phyloP scores from a whole-genome alignment of 2,113 vertebrate genomes.

The Hippocampus mohnikei region DNA sequence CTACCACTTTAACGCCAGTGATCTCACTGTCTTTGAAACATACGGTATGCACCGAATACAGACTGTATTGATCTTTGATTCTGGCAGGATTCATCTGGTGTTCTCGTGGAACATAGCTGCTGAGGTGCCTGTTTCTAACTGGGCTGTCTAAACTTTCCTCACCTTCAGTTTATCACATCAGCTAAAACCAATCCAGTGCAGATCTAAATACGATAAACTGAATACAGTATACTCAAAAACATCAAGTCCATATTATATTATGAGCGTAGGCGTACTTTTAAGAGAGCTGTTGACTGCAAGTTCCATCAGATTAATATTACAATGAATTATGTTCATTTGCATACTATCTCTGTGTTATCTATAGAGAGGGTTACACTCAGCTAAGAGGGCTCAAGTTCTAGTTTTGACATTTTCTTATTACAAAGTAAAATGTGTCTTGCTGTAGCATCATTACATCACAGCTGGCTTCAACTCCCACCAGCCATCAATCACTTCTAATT shows the following conservation, averaged over 20 bases:
- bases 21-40: not conserved
- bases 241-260: too few species aligned
- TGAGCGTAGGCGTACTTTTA: too few species aligned
- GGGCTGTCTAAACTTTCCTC: too few species aligned
- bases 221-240: too few species aligned
- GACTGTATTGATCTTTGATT: slow-evolving; percentile 16
- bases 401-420: slow-evolving; percentile 26
- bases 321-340: slow-evolving; percentile 18
- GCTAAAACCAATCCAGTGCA: too few species aligned
- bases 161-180: too few species aligned
- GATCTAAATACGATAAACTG: too few species aligned
- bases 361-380: slow-evolving; percentile 9
- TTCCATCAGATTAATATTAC: not conserved
- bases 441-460: slow-evolving; percentile 55
- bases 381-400: slow-evolving; percentile 27
- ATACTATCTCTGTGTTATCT: not conserved
- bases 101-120: not conserved
- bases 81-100: not conserved
- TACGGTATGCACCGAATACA: not conserved
- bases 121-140: not conserved
- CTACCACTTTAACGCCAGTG: slow-evolving; percentile 38
- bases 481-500: slow-evolving; percentile 56
- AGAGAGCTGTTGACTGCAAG: too few species aligned
- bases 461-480: slow-evolving; percentile 45
- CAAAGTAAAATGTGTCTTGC: slow-evolving; percentile 13